Conservation (phyloP, 2,113 vertebrate species). For the Rostratula benghalensis region DNA sequence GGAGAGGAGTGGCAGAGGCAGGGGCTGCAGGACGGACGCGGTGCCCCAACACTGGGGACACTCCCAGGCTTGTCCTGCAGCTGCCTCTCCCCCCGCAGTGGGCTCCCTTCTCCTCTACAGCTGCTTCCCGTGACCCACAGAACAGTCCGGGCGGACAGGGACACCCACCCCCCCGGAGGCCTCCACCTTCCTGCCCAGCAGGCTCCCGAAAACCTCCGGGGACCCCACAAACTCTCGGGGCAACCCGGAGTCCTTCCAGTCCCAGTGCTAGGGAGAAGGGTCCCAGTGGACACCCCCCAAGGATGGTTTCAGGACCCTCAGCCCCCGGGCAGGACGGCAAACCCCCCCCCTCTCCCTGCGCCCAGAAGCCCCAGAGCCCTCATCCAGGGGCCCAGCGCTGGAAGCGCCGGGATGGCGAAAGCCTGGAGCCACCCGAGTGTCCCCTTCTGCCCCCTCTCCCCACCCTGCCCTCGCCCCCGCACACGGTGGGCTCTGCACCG, state of each 20-base stretch:
- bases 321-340: rapidly evolving
- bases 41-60: neutral
- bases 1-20: neutral
- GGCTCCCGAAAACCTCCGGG: no score
- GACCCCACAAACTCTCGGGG: neutral
- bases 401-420: no score
- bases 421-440: rapidly evolving
- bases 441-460: neutral
- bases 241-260: neutral
- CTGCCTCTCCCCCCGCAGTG: no score
- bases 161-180: neutral
- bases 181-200: neutral
- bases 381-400: neutral
- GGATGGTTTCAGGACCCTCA: no score
- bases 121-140: neutral
- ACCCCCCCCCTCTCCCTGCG: neutral
- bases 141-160: neutral
- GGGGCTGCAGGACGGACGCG: rapidly evolving
- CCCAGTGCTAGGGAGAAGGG: neutral
- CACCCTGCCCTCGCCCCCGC: neutral
- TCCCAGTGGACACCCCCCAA: rapidly evolving
- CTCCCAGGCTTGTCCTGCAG: neutral
- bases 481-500: neutral
- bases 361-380: no score
- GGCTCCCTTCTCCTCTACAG: neutral